Evolutionary conservation across 1,140 invertebrate species (phyloP).

Genomic region (Rhopalosiphum maidis): DNA sequence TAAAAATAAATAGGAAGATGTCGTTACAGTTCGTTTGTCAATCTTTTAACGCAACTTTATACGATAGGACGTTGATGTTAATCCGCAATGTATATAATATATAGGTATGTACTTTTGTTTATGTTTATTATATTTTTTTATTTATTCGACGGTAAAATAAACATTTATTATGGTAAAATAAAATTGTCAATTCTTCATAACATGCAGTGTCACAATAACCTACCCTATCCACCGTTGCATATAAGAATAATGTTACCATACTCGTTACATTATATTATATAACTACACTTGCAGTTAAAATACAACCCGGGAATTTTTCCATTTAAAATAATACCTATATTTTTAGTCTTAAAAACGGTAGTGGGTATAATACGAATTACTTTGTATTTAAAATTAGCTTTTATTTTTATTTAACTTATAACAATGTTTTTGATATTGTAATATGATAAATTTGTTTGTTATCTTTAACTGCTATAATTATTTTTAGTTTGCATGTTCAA

Average conservation of each 20-base stretch:
- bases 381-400: background rate
- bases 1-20: background rate
- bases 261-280: background rate
- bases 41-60: background rate
- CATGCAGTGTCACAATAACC: background rate
- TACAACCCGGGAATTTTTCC: background rate
- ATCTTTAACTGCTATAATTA: background rate
- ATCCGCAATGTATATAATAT: background rate
- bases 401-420: background rate
- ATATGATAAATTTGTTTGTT: background rate
- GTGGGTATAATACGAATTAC: background rate
- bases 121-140: background rate
- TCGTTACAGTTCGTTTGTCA: background rate
- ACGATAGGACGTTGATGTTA: background rate
- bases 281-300: background rate
- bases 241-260: background rate
- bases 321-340: background rate
- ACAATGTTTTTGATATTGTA: background rate
- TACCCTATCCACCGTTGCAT: no score
- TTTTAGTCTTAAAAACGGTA: background rate
- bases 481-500: constrained; percentile 2
- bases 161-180: background rate
- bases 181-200: background rate
- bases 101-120: background rate
- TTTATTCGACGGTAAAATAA: background rate